phyloP scores from a whole-genome alignment of 2,797 vertebrate genomes.

The Tarsius wallacei region DNA sequence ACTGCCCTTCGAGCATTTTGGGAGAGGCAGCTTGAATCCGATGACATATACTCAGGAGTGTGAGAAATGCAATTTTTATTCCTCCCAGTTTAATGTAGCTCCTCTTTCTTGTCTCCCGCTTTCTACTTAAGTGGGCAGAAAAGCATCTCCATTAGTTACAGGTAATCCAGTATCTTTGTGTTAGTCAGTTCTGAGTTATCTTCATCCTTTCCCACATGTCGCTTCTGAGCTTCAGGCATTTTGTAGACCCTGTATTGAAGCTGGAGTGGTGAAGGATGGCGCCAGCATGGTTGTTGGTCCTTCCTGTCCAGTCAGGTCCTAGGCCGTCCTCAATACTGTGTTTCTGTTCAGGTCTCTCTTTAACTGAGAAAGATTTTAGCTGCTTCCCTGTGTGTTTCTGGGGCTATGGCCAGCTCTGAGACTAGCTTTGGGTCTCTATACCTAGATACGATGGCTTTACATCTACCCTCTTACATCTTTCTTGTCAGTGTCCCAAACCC shows the following conservation, averaged over 20 bases:
- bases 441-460: neutral
- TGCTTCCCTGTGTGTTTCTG: neutral
- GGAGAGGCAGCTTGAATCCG: neutral
- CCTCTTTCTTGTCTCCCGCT: neutral
- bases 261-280: rapidly evolving
- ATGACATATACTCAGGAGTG: rapidly evolving
- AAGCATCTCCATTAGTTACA: neutral
- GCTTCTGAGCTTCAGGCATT: neutral
- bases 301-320: neutral
- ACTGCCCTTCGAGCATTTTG: neutral
- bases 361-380: neutral
- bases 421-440: neutral
- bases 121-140: neutral
- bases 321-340: rapidly evolving
- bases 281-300: neutral
- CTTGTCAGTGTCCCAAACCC: rapidly evolving
- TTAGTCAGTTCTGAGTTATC: neutral
- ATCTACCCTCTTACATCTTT: neutral
- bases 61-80: neutral
- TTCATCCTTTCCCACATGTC: neutral
- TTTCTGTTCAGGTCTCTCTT: neutral
- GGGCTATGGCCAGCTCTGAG: neutral
- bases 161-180: neutral
- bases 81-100: neutral
- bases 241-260: neutral